A percentile compares a stretch with the other conserved stretches of the same genome.
phyloP scores from a whole-genome alignment of 2,888 invertebrate genomes.

The Acanthosoma haemorrhoidale region DNA sequence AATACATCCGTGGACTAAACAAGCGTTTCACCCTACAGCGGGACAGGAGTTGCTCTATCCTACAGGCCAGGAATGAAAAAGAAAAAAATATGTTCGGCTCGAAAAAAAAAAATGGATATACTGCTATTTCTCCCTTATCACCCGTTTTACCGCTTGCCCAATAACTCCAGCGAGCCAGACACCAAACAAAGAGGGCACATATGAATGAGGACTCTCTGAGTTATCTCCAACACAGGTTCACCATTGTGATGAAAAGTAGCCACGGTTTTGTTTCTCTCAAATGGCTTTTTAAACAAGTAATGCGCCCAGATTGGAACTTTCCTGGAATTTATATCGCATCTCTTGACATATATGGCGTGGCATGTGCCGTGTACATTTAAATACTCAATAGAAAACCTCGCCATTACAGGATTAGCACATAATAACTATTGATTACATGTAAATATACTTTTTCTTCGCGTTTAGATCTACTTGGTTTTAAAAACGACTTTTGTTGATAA shows the following conservation, averaged over 20 bases:
- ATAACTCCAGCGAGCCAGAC: background rate
- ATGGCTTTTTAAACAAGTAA: constrained; percentile 13
- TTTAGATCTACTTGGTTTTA: no score
- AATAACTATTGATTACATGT: no score
- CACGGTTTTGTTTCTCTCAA: background rate
- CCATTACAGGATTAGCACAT: no score
- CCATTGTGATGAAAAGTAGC: constrained; percentile 1
- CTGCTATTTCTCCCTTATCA: background rate
- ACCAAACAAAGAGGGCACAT: constrained; percentile 5
- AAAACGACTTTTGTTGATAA: no score
- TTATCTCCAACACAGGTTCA: background rate
- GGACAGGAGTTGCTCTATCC: background rate
- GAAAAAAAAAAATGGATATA: constrained; percentile 7
- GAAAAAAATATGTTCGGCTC: background rate
- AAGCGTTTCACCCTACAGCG: background rate
- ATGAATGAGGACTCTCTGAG: background rate
- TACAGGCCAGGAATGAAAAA: background rate
- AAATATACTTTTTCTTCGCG: no score
- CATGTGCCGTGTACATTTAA: no score
- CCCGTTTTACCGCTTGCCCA: constrained; percentile 3
- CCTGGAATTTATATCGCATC: no score
- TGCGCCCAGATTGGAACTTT: background rate
- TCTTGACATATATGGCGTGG: no score
- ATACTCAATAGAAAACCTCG: no score
- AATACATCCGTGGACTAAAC: background rate